These are phyloP conservation scores for Incurvaria masculella DNA, from an alignment of 2,888 invertebrate species.

Conservation along the genomic window DNA sequence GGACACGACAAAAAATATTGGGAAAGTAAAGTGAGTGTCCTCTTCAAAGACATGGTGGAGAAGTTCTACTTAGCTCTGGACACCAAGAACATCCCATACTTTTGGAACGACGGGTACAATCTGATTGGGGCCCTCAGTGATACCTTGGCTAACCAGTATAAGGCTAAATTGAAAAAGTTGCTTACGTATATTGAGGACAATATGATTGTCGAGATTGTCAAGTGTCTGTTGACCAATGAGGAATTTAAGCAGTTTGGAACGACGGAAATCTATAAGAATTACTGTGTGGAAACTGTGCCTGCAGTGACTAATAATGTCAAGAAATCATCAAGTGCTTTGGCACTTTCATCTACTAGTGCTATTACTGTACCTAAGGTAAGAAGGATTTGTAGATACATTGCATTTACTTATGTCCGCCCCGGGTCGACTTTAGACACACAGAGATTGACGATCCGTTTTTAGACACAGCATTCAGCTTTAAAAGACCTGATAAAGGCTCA, in stretches of 20 bases:
- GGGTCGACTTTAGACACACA: too few species aligned
- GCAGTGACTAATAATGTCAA: neutral
- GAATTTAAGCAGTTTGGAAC: slow-evolving; percentile 24
- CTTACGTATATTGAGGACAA: slow-evolving; percentile 32
- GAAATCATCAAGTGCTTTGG: neutral
- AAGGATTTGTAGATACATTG: too few species aligned
- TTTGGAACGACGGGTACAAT: slow-evolving; percentile 36
- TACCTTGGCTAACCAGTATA: slow-evolving; percentile 27
- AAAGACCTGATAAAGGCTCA: too few species aligned
- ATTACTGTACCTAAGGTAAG: too few species aligned
- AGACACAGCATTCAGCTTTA: too few species aligned
- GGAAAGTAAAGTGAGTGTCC: slow-evolving; percentile 30
- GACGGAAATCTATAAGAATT: neutral
- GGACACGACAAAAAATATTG: slow-evolving; percentile 32
- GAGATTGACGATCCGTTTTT: too few species aligned
- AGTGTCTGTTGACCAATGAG: slow-evolving; percentile 25
- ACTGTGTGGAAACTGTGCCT: neutral
- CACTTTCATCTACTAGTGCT: too few species aligned
- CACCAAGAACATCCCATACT: slow-evolving; percentile 32
- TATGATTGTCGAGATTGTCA: slow-evolving; percentile 27
- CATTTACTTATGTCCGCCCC: too few species aligned
- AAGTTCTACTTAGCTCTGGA: slow-evolving; percentile 28
- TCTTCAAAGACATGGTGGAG: slow-evolving; percentile 34
- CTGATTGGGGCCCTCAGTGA: slow-evolving; percentile 32
- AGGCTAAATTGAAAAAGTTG: slow-evolving; percentile 32